A percentile compares a stretch with the other conserved stretches of the same genome.
Conservation (phyloP, 2,888 invertebrate genomes). For the Lasioglossum lativentre region DNA sequence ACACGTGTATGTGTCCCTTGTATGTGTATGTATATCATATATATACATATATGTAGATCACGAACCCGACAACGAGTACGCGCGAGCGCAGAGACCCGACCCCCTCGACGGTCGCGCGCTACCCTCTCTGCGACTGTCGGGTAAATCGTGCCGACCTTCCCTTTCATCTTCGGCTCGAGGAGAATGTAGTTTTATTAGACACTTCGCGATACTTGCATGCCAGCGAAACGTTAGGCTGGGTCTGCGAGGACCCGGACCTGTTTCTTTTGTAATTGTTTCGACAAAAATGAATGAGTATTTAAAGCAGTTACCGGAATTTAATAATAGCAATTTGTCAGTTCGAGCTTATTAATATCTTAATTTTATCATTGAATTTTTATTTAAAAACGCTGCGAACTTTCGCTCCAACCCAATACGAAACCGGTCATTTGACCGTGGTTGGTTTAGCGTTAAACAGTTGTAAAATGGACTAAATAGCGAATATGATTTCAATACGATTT, state of each 20-base stretch:
- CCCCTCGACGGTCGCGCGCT: constrained; percentile 15
- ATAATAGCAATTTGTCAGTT: too few relatives aligned
- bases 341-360: too few relatives aligned
- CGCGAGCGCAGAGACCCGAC: constrained; percentile 33
- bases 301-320: too few relatives aligned
- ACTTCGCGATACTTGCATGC: not conserved
- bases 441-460: too few relatives aligned
- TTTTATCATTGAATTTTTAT: too few relatives aligned
- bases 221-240: too few relatives aligned
- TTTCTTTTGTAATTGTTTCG: too few relatives aligned
- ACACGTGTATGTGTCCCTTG: not conserved
- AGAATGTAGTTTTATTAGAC: not conserved
- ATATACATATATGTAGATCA: not conserved
- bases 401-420: too few relatives aligned
- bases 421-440: too few relatives aligned
- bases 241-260: too few relatives aligned
- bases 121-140: constrained; percentile 8
- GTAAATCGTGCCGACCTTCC: not conserved
- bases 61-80: constrained; percentile 33
- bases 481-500: not conserved
- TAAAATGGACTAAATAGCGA: not conserved
- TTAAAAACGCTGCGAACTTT: too few relatives aligned
- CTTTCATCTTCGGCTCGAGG: not conserved
- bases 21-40: not conserved
- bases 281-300: too few relatives aligned